Conservation (phyloP, 2,888 invertebrate species). For the Peribatodes rhomboidaria region DNA sequence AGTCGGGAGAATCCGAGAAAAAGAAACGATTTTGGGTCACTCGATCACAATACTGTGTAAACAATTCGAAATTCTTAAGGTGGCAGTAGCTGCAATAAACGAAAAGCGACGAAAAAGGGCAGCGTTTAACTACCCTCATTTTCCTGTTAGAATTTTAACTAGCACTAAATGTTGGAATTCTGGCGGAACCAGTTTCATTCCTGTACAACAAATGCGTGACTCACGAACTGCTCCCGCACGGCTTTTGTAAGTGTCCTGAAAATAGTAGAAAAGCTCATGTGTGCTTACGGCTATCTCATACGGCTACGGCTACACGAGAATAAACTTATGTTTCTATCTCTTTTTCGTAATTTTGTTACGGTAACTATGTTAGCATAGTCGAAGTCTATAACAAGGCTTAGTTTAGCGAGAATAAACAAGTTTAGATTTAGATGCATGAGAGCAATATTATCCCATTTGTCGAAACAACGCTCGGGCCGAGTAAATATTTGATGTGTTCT, state of each 20-base stretch:
- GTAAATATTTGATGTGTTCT: slow-evolving; percentile 85
- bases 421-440: slow-evolving; percentile 78
- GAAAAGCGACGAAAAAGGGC: slow-evolving; percentile 58
- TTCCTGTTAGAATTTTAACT: slow-evolving; percentile 40
- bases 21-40: slow-evolving; percentile 73
- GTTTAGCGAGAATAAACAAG: slow-evolving; percentile 63
- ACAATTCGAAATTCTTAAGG: slow-evolving; percentile 7
- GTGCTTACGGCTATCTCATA: background rate
- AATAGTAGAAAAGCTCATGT: background rate
- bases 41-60: slow-evolving; percentile 62
- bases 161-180: slow-evolving; percentile 24
- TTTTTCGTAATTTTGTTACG: background rate
- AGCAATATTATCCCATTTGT: slow-evolving; percentile 81
- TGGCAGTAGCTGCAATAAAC: slow-evolving; percentile 10
- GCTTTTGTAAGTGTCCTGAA: slow-evolving; percentile 9
- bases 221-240: slow-evolving; percentile 10
- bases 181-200: slow-evolving; percentile 20
- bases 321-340: background rate
- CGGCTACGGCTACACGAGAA: background rate
- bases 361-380: background rate
- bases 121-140: slow-evolving; percentile 51
- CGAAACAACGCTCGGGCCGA: slow-evolving; percentile 77
- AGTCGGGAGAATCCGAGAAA: slow-evolving; percentile 67
- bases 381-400: slow-evolving; percentile 8
- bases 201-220: slow-evolving; percentile 24